Base-by-base conservation (phyloP, 2,888 invertebrate genomes). In the Cabera pusaria region DNA sequence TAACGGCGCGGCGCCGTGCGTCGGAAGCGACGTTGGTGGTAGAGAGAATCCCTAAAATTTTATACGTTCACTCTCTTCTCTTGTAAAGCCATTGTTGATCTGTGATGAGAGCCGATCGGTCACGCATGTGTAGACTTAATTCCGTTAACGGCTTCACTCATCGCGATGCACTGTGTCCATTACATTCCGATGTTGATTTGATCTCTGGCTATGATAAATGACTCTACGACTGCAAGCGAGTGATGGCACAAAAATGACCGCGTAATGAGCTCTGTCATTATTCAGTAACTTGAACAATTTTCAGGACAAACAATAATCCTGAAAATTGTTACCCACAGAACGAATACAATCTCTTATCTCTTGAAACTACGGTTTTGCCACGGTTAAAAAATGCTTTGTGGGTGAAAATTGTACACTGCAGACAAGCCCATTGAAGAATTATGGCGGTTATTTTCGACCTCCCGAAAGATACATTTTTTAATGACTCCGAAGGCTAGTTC, bases 111-210 rank as follows among this genome's bases (percentile, higher is more conserved):
- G 28, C 19, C 7, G 9, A 39, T 50, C 22, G 35, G 40, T 43
- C 31, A 43, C 48, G 42, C 42, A 31, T 46, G 22, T 36, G 43
- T 32, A 37, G 37, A 28, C 29, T 46, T 52, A 44, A 51, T 49
- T 45, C 44, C 38, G 18, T 44, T 55, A 47, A 49, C 40, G 49
- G 48, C 33, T 45, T 42, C 40, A 21, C 29, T 52, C 21, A 24
- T 14, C 17, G 35, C 22, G 29, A 51, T 57, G 41, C 44, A 43
- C 43, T 49, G 44, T 42, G 49, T 52, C 59, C 59, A 61, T 58
- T 51, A 54, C 66, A 66, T 68, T 64, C 61, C 59, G 52, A 55
- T 55, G 52, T 51, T 59, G 64, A 69, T 71, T 65, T 59, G 66
- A 70, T 68, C 59, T 53, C 52, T 46, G 47, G 26, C 43, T 32